phyloP scores from a whole-genome alignment of 2,797 vertebrate species.

The Emys orbicularis region DNA sequence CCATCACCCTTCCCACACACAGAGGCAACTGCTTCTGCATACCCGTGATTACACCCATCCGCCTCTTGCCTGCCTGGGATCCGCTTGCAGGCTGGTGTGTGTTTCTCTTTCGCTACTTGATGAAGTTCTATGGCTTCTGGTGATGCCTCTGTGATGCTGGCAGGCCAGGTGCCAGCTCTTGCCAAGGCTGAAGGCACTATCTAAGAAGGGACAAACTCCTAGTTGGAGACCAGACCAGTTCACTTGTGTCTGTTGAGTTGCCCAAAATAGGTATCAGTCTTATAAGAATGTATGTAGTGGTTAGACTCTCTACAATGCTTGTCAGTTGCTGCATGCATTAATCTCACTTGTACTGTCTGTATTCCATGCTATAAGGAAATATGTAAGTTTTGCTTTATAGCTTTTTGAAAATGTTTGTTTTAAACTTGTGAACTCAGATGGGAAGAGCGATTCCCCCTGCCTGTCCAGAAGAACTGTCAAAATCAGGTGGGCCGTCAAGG shows the following conservation, averaged over 20 bases:
- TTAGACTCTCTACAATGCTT: neutral
- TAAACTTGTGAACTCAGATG: neutral
- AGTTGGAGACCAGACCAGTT: neutral
- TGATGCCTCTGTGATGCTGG: neutral
- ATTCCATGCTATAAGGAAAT: neutral
- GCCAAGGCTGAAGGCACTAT: neutral
- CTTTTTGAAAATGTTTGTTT: neutral
- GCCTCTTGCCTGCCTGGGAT: rapidly evolving
- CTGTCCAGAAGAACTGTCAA: too few species aligned
- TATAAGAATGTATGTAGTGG: neutral
- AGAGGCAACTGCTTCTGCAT: rapidly evolving
- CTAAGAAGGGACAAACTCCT: neutral
- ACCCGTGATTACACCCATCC: neutral
- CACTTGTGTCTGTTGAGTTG: neutral
- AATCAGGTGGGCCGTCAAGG: neutral
- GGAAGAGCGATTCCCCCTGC: neutral
- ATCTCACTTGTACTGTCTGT: neutral
- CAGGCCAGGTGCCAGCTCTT: neutral
- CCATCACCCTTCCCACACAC: neutral
- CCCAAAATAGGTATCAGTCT: neutral
- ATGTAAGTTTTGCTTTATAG: neutral
- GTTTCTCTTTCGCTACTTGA: neutral
- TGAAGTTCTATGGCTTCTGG: neutral
- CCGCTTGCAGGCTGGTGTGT: rapidly evolving
- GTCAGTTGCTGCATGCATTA: neutral